These are phyloP conservation scores for Sanderia malayensis DNA, from an alignment of 30 jellyfish, hydroid and myxozoan species.

Conservation along the genomic window DNA sequence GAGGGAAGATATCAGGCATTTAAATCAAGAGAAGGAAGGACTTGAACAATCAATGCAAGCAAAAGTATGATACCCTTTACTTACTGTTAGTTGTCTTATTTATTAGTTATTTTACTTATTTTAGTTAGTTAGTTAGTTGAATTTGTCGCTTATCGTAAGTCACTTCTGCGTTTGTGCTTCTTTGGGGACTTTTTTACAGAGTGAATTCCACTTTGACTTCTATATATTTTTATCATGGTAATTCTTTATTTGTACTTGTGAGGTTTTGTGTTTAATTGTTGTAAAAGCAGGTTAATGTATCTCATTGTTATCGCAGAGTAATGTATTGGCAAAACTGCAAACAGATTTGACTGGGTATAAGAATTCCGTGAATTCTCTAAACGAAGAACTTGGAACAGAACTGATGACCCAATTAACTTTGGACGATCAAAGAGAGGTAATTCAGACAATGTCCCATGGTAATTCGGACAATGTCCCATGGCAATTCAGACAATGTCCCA, in stretches of 20 bases:
- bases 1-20: constrained; percentile 80
- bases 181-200: no score
- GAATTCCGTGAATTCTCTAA: constrained; percentile 58
- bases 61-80: no score
- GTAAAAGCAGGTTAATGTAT: no score
- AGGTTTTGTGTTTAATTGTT: no score
- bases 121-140: background rate
- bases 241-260: no score
- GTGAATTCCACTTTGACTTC: no score
- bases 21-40: constrained; percentile 53
- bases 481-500: constrained; percentile 9
- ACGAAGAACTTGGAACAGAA: constrained; percentile 92
- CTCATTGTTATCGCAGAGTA: constrained; percentile 54
- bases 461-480: background rate
- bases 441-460: background rate
- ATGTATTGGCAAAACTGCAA: constrained; percentile 47
- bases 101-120: no score
- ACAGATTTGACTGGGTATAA: constrained; percentile 61
- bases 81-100: no score
- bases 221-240: no score
- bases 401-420: constrained; percentile 66
- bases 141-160: no score
- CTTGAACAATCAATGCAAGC: constrained; percentile 62
- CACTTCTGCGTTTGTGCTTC: no score
- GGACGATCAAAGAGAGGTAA: constrained; percentile 90